Conservation (phyloP, 2,113 vertebrate genomes). For the Cathartes aura region DNA sequence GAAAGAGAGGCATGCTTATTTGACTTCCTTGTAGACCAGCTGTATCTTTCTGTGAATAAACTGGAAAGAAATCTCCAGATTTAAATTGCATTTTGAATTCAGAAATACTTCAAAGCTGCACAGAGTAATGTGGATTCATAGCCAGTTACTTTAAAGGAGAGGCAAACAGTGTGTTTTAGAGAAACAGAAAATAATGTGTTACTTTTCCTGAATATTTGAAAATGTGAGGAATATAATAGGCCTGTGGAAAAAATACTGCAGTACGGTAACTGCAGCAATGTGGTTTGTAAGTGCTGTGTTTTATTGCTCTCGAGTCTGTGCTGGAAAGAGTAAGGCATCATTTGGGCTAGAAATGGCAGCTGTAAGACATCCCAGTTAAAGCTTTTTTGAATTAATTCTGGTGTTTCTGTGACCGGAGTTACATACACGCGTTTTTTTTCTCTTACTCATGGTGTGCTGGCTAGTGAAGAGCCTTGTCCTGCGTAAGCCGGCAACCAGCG, state of each 20-base stretch:
- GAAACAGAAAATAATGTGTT: neutral
- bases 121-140: neutral
- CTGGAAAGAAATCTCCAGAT: neutral
- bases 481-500: fast-evolving
- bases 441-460: neutral
- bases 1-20: neutral
- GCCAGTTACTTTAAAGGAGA: neutral
- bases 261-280: neutral
- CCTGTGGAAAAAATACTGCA: neutral
- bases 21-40: neutral
- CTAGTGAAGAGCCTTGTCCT: neutral
- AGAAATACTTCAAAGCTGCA: neutral
- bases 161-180: neutral
- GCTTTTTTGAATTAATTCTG: neutral
- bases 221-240: neutral
- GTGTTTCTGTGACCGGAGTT: neutral
- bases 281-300: neutral
- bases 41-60: neutral
- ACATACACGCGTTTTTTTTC: fast-evolving
- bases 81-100: conserved; percentile 20
- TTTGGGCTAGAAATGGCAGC: neutral
- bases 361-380: neutral
- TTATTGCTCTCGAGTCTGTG: neutral
- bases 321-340: neutral
- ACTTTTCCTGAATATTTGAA: neutral